Conservation (phyloP, 2,888 invertebrate genomes). For the Chorisops tibialis region DNA sequence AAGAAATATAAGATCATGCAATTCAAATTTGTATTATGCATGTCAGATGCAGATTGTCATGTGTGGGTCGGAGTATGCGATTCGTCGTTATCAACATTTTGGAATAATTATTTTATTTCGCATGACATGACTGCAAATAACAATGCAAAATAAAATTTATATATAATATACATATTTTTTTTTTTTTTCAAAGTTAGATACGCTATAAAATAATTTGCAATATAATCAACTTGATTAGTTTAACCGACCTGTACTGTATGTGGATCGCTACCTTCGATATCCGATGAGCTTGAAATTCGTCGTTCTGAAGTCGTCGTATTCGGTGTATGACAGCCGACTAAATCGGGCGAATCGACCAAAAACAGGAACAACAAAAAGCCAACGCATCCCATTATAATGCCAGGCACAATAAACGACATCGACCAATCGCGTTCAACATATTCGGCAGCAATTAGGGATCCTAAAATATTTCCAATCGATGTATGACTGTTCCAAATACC, state of each 20-base stretch:
- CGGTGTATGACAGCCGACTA: slow-evolving; percentile 58
- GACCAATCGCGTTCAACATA: slow-evolving; percentile 89
- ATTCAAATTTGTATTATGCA: background rate
- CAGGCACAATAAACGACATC: slow-evolving; percentile 87
- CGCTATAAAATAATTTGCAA: background rate
- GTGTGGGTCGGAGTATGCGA: background rate
- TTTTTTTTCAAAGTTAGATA: background rate
- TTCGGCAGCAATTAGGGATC: slow-evolving; percentile 79
- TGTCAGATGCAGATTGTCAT: background rate
- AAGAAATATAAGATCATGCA: slow-evolving; percentile 5
- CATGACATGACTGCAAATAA: too few species aligned
- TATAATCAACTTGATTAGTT: background rate
- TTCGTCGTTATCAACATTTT: background rate
- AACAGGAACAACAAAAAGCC: slow-evolving; percentile 79
- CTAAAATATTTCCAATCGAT: slow-evolving; percentile 91
- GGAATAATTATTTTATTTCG: background rate
- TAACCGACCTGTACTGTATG: slow-evolving; percentile 45
- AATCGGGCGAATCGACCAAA: slow-evolving; percentile 76
- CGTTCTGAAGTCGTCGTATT: slow-evolving; percentile 35
- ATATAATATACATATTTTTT: too few species aligned
- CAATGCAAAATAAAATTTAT: too few species aligned
- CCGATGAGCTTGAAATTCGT: slow-evolving; percentile 39
- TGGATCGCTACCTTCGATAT: slow-evolving; percentile 59
- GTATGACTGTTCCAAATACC: slow-evolving; percentile 98
- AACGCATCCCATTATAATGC: slow-evolving; percentile 68